Conservation (phyloP, 2,113 vertebrate genomes). For the Columbina picui region DNA sequence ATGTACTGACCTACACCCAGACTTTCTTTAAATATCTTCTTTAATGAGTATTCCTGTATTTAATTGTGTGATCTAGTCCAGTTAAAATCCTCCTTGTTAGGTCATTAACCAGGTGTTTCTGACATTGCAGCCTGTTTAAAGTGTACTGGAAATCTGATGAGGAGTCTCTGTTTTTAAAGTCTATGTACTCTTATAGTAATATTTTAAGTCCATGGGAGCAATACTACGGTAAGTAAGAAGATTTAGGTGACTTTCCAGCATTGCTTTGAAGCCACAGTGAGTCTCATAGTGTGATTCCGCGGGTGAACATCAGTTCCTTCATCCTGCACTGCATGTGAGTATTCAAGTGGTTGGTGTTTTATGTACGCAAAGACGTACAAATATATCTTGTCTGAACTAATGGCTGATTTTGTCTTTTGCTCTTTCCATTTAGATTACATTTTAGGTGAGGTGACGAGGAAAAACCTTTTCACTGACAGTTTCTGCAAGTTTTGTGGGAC, state of each 20-base stretch:
- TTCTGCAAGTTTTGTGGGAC: constrained; percentile 87
- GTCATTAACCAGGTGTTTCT: not conserved
- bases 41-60: not conserved
- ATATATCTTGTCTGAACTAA: not conserved
- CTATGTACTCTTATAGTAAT: not conserved
- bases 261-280: not conserved
- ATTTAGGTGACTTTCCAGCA: not conserved
- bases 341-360: not conserved
- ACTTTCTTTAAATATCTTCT: not conserved
- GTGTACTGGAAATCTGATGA: not conserved
- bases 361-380: not conserved
- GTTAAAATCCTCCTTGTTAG: not conserved
- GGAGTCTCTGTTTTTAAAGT: not conserved
- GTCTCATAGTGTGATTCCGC: not conserved
- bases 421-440: not conserved
- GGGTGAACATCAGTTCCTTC: not conserved
- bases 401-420: not conserved
- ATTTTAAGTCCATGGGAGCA: not conserved
- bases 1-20: not conserved
- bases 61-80: not conserved
- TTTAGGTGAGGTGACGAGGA: constrained; percentile 53
- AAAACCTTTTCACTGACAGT: constrained; percentile 77
- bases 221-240: not conserved
- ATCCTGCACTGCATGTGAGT: not conserved
- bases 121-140: not conserved